These are phyloP conservation scores for Poeciliopsis paucimaculata DNA, from an alignment of 2,797 vertebrate species.

Conservation along the genomic window DNA sequence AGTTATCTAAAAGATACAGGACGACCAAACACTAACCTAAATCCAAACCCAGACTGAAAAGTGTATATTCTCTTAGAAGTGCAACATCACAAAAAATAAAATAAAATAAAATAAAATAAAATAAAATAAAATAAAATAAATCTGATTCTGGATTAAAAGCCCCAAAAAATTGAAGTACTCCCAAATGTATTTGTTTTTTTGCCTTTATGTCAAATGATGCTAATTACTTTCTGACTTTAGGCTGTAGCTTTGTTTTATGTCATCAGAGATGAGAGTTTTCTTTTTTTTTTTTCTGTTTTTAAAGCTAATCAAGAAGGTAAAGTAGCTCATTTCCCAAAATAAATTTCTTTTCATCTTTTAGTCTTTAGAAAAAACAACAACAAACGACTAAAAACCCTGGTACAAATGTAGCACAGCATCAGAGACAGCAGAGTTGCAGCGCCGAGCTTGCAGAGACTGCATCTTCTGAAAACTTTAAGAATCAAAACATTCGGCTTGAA, in stretches of 20 bases:
- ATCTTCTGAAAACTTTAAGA: slow-evolving; percentile 52
- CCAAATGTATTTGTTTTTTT: neutral
- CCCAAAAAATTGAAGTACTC: neutral
- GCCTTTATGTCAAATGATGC: slow-evolving; percentile 2
- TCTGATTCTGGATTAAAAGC: neutral
- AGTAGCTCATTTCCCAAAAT: neutral
- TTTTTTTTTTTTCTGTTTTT: neutral
- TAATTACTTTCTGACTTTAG: neutral
- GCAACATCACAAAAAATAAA: neutral
- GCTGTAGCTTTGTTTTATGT: neutral
- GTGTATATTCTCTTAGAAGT: too few relatives aligned
- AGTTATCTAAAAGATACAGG: neutral
- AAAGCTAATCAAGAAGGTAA: neutral
- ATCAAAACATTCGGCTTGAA: slow-evolving; percentile 56
- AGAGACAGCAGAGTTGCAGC: slow-evolving; percentile 27
- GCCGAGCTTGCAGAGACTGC: slow-evolving; percentile 26
- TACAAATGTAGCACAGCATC: slow-evolving; percentile 23
- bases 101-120: too few relatives aligned
- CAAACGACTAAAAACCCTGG: slow-evolving; percentile 19
- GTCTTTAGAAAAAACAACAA: neutral
- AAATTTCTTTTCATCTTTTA: slow-evolving; percentile 3
- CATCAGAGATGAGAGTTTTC: neutral
- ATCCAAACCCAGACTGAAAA: neutral
- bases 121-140: neutral
- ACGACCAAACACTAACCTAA: neutral